phyloP scores from a whole-genome alignment of 2,888 invertebrate genomes.

The Leptopterna dolabrata region DNA sequence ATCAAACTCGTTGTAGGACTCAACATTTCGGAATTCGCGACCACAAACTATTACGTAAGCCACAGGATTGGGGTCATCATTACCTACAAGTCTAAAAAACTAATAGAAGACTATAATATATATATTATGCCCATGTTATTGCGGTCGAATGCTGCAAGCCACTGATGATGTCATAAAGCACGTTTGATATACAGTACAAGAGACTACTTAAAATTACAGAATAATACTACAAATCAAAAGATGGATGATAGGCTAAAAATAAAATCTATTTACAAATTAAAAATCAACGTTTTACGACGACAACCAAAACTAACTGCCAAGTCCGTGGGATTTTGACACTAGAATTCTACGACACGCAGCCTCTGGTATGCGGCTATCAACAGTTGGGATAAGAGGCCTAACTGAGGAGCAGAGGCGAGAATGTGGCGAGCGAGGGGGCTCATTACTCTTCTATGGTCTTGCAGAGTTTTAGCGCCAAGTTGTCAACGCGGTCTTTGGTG shows the following conservation, averaged over 20 bases:
- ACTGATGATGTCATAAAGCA: not conserved
- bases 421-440: not conserved
- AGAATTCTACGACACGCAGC: not conserved
- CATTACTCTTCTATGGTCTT: constrained; percentile 49
- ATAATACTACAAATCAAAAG: not conserved
- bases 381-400: not conserved
- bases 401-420: not conserved
- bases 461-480: constrained; percentile 68
- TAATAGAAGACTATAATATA: too few relatives aligned
- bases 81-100: too few relatives aligned
- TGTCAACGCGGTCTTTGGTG: constrained; percentile 78
- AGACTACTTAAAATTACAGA: not conserved
- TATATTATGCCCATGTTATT: too few relatives aligned
- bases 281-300: not conserved
- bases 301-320: not conserved
- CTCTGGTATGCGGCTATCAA: not conserved
- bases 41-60: too few relatives aligned
- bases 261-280: constrained; percentile 3
- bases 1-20: too few relatives aligned
- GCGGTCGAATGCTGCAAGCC: not conserved
- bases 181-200: not conserved
- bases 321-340: not conserved
- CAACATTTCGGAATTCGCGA: too few relatives aligned
- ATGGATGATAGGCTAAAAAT: not conserved
- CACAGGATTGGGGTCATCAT: too few relatives aligned